Conservation (phyloP, 2,797 vertebrate species). For the Thamnophis elegans region DNA sequence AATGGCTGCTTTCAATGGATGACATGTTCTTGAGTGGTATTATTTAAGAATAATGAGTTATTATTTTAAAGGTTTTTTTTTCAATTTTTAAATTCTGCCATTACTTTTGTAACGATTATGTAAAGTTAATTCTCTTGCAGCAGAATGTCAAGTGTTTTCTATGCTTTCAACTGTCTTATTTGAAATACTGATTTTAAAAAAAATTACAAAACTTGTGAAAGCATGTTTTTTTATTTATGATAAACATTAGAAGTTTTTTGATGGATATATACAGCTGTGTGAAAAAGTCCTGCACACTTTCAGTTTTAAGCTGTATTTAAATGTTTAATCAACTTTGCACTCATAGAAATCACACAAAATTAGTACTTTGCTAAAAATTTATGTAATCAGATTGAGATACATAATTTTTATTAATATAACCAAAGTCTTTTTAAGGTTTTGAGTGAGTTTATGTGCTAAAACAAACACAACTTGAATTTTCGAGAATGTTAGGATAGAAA, state of each 20-base stretch:
- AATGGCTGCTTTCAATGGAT: conserved; percentile 42
- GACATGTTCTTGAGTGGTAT: conserved; percentile 7
- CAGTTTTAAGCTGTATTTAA: no score
- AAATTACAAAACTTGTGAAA: background rate
- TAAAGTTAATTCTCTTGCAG: background rate
- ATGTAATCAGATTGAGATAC: no score
- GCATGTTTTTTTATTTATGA: no score
- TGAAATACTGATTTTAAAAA: background rate
- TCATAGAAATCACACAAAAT: no score
- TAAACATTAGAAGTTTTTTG: background rate
- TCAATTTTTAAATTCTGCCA: conserved; percentile 54
- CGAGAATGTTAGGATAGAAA: no score
- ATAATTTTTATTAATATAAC: no score
- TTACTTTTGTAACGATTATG: conserved; percentile 32
- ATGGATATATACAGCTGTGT: background rate
- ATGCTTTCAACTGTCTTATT: conserved; percentile 3
- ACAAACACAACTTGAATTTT: no score
- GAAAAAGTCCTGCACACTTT: no score
- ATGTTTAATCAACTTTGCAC: no score
- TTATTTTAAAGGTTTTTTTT: conserved; percentile 18
- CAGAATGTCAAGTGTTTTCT: background rate
- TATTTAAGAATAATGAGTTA: conserved; percentile 16
- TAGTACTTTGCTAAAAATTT: no score
- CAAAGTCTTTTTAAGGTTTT: no score
- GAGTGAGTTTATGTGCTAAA: no score